Evolutionary conservation across 2,113 vertebrate genomes (phyloP), one percentile per base, ranked within the genome.

Genomic region (Poecilia latipinna): DNA sequence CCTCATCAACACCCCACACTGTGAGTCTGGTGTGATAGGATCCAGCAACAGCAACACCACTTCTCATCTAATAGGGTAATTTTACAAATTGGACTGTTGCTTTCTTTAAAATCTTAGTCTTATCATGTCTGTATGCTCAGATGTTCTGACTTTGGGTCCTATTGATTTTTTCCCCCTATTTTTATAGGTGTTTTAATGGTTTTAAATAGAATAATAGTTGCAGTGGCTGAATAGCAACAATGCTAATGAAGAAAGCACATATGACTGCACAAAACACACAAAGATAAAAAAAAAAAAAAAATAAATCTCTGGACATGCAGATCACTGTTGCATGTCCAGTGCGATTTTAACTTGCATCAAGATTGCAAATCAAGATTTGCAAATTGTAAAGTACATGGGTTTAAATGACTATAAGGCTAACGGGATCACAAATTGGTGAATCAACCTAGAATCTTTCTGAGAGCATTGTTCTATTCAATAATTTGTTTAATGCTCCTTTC

Each of bases 11-110:
- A 80, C 88, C 82, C 74, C 63, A 72, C 75, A 82, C 90, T 86
- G 82, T 66, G 81, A 89, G 81, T 88, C 83, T 85, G 82, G 75
- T 86, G 82, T 80, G 79, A 87, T 86, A 86, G 79, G 82, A 85
- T 89, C 87, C 82, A 77, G 84, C 74, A 75, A 81, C 87, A 86
- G 74, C 85, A 81, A 76, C 79, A 57, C 78, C 71, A 35, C 90
- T 91, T 91, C 85, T 90, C 79, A 75, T 84, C 82, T 80, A 70
- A 83, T 74, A 77, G 60, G 51, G 51, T n/a, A 82, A 73, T 75
- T 69, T 64, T 54, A 48, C 37, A 32, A 81, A 79, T 82, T 66
- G 73, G 80, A 84, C 61, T 19, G 37, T 57, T 67, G 39, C 71
- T 79, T 44, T 4, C 51, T 57, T n/a, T 57, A 8, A 76, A 62